These are phyloP conservation scores for Lordiphosa andalusiaca DNA, from an alignment of 2,888 invertebrate genomes.

Conservation along the genomic window DNA sequence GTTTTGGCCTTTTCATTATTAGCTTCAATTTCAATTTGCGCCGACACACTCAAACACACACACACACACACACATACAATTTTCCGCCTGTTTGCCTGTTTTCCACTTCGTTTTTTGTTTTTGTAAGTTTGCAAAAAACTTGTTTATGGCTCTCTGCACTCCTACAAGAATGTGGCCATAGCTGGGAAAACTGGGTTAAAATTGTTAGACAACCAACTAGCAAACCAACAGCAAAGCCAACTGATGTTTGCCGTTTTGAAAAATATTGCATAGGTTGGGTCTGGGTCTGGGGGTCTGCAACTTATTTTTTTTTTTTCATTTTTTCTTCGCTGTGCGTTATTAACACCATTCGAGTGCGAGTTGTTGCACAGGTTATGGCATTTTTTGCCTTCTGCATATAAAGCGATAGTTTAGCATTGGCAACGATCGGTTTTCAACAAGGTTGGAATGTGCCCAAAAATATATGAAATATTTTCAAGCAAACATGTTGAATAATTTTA, in stretches of 20 bases:
- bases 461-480: no score
- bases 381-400: slow-evolving; percentile 15
- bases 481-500: no score
- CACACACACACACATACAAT: neutral
- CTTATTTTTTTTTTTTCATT: slow-evolving; percentile 23
- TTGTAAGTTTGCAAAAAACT: slow-evolving; percentile 46
- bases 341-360: slow-evolving; percentile 41
- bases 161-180: slow-evolving; percentile 66
- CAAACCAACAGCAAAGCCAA: slow-evolving; percentile 24
- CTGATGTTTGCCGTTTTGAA: slow-evolving; percentile 54
- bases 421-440: neutral
- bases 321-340: slow-evolving; percentile 39
- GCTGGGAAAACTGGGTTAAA: slow-evolving; percentile 44
- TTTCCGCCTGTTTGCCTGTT: slow-evolving; percentile 8
- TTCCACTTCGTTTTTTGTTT: slow-evolving; percentile 7
- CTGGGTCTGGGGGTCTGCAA: slow-evolving; percentile 44
- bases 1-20: slow-evolving; percentile 10
- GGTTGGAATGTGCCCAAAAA: neutral
- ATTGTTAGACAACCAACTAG: slow-evolving; percentile 45
- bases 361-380: slow-evolving; percentile 5
- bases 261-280: slow-evolving; percentile 52
- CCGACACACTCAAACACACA: neutral
- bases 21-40: slow-evolving; percentile 12
- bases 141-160: slow-evolving; percentile 63
- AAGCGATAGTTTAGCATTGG: slow-evolving; percentile 17